Base-by-base conservation (phyloP, 2,888 invertebrate species). In the Cremastinae sp. region DNA sequence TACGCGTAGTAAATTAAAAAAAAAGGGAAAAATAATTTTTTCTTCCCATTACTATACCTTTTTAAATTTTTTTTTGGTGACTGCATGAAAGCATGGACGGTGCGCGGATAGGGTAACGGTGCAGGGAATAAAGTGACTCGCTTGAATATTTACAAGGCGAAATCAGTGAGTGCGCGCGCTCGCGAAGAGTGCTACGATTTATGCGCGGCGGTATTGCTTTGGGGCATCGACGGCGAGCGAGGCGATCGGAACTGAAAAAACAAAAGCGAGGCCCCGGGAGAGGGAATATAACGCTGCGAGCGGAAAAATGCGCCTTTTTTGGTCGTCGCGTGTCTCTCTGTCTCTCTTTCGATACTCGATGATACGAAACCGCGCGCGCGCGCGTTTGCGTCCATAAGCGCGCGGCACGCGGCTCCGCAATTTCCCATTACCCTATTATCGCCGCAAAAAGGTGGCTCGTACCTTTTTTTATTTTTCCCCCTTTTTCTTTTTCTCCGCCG, bases 381-480 rank as follows among this genome's bases (percentile, higher is more conserved):
- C 20, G 12, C 38, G 16, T n/a, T n/a, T 28, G 12, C 47, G 51
- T 51, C n/a, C 43, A 54, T 14, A 53, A 14, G 38, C 28, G 12
- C 18, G 51, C 59, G 74, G 69, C 74, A 69, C 64, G 51, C 41
- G 69, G 59, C 69, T 70, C 16, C 45, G 69, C 69, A 69, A 74
- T 74, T 70, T 70, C 53, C 69, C 74, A 74, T 74, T 70, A 74
- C 74, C 62, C 74, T 59, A 74, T 74, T 74, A 74, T 70, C 69
- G 69, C 69, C 36, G 43, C 41, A 64, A 51, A 43, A 45, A 58
- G 49, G 41, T 49, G n/a, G 16, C 38, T 51, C 16, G 38, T 20
- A 34, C 34, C 16, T 8, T 16, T 16, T 10, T 10, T 20, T 20
- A 16, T 18, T 22, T n/a, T 28, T 28, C 5, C 5, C 34, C 9